Base-by-base conservation (phyloP, 1,140 invertebrate species). In the Ips nitidus region DNA sequence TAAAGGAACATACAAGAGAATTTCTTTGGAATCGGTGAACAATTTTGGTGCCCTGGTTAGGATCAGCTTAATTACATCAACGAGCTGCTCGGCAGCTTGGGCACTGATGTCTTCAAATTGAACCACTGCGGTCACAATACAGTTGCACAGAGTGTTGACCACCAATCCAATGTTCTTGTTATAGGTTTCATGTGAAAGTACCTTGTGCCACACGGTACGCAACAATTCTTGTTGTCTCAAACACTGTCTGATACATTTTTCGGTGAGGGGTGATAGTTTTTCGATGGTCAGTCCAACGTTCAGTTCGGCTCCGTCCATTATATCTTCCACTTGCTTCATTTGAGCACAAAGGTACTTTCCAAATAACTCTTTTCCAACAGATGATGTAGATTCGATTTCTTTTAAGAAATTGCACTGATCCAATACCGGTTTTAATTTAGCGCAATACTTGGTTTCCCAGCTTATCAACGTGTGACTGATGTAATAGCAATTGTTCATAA, bases 401-500 rank as follows among this genome's bases (percentile, higher is more conserved):
- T 63, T 56, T 6, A 37, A 56, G 61, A 79, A 77, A n/a, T 66
- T 52, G 3, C 43, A 41, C 38, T 6, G 52, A 41, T 43, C 38
- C 55, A 70, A 43, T 6, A 42, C 42, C 45, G 41, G 4, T 36
- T 57, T 41, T 7, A 72, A 55, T 43, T 72, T 40, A 3, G 8
- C 22, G 50, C 57, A 70, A 62, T 74, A 74, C 40, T 22, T 66
- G 47, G 71, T 43, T 45, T 72, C 73, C 73, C 87, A 86, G 3
- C 86, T 86, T 59, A 90, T 83, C 41, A 93, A 80, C 73, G 90
- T 87, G 81, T 95, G 90, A 0, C 90, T 87, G 1, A 97, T 83
- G 78, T 90, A 97, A 87, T 94, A 89, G 76, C 94, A 96, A 80
- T 97, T 97, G 81, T 97, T 98, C 81, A 95, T 90, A 75, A 95